Evolutionary conservation across 2,888 invertebrate species (phyloP).

Genomic region (Eretmocerus hayati): DNA sequence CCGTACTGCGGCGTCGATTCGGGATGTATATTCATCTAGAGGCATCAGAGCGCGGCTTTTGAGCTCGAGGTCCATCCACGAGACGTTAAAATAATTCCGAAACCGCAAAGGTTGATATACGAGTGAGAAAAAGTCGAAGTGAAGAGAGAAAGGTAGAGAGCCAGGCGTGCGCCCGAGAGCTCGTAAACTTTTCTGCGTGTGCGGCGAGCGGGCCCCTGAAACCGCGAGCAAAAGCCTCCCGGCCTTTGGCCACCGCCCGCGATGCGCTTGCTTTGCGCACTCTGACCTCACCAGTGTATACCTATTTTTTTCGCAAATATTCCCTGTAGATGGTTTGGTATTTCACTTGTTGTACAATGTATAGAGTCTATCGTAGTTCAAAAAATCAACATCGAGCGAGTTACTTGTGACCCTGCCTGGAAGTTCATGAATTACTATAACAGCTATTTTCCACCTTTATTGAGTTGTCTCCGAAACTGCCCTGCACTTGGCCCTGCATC

Average conservation of each 20-base stretch:
- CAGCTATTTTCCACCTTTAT: too few species aligned
- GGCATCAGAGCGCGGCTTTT: constrained; percentile 26
- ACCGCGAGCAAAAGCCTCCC: constrained; percentile 41
- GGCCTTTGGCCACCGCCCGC: constrained; percentile 8
- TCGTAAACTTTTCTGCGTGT: constrained; percentile 43
- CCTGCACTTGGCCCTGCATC: too few species aligned
- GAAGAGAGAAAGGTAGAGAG: neutral
- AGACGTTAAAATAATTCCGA: constrained; percentile 40
- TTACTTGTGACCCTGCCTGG: too few species aligned
- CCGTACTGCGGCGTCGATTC: constrained; percentile 17
- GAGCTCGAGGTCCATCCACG: constrained; percentile 31
- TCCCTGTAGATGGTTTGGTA: too few species aligned
- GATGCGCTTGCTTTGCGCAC: neutral
- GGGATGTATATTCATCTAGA: constrained; percentile 14
- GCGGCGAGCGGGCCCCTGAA: constrained; percentile 37
- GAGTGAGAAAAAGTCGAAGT: constrained; percentile 28
- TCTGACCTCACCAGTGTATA: neutral
- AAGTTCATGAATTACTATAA: too few species aligned
- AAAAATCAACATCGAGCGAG: too few species aligned
- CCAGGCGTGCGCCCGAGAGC: constrained; percentile 22
- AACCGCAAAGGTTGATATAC: constrained; percentile 42
- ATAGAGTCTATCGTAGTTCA: too few species aligned
- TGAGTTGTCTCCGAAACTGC: too few species aligned
- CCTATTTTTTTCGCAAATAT: too few species aligned
- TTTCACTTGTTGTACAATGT: too few species aligned